These are phyloP conservation scores for Sanderia malayensis DNA, from an alignment of 30 jellyfish, hydroid and myxozoan species.

Conservation along the genomic window DNA sequence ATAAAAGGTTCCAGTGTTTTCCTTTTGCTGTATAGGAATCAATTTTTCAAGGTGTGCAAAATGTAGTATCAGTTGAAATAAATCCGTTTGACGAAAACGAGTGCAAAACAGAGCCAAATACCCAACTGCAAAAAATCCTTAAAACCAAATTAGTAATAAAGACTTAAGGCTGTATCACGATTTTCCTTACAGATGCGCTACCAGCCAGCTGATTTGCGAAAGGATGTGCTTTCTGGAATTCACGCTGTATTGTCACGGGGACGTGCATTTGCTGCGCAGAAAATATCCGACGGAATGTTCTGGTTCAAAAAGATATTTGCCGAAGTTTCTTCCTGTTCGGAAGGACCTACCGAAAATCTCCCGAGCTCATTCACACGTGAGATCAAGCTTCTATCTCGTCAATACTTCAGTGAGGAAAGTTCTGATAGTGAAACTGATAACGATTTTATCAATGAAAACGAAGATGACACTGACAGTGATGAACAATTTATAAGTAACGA, in stretches of 20 bases:
- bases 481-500: too few species aligned
- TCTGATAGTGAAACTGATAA: too few species aligned
- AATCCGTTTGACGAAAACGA: not conserved
- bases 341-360: not conserved
- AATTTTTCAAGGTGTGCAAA: not conserved
- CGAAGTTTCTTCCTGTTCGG: slow-evolving; percentile 2
- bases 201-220: slow-evolving; percentile 3
- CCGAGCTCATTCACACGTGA: too few species aligned
- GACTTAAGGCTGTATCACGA: not conserved
- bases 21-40: not conserved
- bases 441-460: too few species aligned
- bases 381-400: too few species aligned
- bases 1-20: not conserved
- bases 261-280: slow-evolving; percentile 1
- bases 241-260: slow-evolving; percentile 4
- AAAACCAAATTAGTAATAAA: not conserved
- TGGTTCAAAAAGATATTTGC: not conserved
- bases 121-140: not conserved
- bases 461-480: too few species aligned
- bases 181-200: slow-evolving; percentile 1
- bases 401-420: too few species aligned
- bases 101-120: not conserved
- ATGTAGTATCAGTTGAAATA: not conserved
- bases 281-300: slow-evolving; percentile 1
- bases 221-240: not conserved